Evolutionary conservation across 1,140 invertebrate genomes (phyloP), one percentile per base, ranked within the genome.

Genomic region (Nephotettix cincticeps): DNA sequence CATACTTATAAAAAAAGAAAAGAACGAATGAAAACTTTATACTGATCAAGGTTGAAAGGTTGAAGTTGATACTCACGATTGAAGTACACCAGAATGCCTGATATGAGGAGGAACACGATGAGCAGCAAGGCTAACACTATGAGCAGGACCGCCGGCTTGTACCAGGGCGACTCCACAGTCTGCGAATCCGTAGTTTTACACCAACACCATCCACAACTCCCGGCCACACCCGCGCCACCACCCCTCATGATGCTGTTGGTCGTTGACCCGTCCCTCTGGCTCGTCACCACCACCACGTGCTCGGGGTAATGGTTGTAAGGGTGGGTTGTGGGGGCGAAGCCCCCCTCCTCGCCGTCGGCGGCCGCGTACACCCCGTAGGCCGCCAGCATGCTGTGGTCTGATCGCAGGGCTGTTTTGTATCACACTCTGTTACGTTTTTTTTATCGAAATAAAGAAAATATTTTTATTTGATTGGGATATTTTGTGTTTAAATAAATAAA

Each of bases 61-160:
- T n/a, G n/a, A n/a, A n/a, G n/a, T n/a, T n/a, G 9, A 25, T 51
- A 51, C 85, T 85, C 78, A 87, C 86, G 86, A 77, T 87, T 87
- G 74, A 86, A 84, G 76, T 86, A 86, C 11, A 87, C 81, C 25
- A 87, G 80, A 61, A 86, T 83, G 36, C 84, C 84, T 72, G 84
- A 84, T 72, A 87, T 83, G 75, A 86, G 78, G 0, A 86, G 82
- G 74, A 86, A 86, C 65, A 85, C 80, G 29, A 86, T 80, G 61
- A 87, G 79, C 23, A 87, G 79, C 0, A 86, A 78, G 14, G 85
- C 80, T 21, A 87, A 76, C 6, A 86, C 78, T 14, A 86, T 78
- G 1, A 86, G 76, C 19, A 86, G 75, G 69, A 86, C 83, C 0
- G 84, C 84, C 0, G 84, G 85, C 65, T 81, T 80, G 75, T 83